phyloP scores from a whole-genome alignment of 2,888 invertebrate species.

The Coremacera marginata region DNA sequence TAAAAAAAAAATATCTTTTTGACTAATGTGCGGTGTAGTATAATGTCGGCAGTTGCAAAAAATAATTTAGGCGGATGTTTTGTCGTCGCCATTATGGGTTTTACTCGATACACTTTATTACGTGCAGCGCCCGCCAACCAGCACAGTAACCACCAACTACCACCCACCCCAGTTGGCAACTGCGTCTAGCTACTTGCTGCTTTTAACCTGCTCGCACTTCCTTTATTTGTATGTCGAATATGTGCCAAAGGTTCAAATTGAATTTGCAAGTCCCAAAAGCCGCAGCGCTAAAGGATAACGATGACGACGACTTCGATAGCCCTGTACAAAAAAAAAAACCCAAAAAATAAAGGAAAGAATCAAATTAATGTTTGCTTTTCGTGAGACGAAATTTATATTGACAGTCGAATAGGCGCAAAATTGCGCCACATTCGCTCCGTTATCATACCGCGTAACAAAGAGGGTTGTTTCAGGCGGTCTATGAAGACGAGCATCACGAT shows the following conservation, averaged over 20 bases:
- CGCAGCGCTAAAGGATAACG: conserved; percentile 11
- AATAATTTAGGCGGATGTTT: conserved; percentile 11
- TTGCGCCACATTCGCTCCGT: not conserved
- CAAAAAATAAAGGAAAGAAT: not conserved
- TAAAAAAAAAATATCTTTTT: too few species aligned
- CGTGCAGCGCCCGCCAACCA: too few species aligned
- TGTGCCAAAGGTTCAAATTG: conserved; percentile 29
- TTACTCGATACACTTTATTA: not conserved
- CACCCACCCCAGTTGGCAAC: not conserved
- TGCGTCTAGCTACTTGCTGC: not conserved
- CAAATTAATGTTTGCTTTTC: conserved; percentile 37
- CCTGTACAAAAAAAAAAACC: not conserved
- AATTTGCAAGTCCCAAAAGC: conserved; percentile 22
- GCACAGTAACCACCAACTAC: too few species aligned
- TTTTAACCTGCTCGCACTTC: not conserved
- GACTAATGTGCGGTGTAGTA: too few species aligned
- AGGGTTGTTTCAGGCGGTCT: not conserved
- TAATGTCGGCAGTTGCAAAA: not conserved
- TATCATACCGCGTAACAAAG: not conserved
- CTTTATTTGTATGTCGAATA: conserved; percentile 14
- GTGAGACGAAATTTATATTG: conserved; percentile 37
- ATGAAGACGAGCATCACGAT: not conserved
- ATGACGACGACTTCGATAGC: not conserved
- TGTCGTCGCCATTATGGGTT: conserved; percentile 24
- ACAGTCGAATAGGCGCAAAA: conserved; percentile 11